Evolutionary conservation across 2,113 vertebrate species (phyloP).

Genomic region (Nesospiza acunhae): DNA sequence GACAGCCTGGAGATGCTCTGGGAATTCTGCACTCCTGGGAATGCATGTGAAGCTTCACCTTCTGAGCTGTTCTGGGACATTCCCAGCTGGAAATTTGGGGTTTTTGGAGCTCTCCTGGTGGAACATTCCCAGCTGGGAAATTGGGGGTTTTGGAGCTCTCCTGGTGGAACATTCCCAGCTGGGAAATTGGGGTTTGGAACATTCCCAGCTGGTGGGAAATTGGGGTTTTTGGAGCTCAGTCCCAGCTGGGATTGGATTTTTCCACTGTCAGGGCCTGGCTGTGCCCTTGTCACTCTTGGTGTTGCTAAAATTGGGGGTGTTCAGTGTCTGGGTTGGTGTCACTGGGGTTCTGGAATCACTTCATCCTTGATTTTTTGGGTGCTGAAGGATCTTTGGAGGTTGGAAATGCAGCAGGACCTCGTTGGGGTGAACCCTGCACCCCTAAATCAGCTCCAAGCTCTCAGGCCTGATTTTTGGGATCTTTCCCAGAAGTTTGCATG

Average conservation of each 20-base stretch:
- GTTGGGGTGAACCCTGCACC: rapidly evolving
- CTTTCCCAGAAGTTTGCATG: not conserved
- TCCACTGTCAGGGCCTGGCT: rapidly evolving
- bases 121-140: not conserved
- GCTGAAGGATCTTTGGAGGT: not conserved
- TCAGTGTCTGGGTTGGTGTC: rapidly evolving
- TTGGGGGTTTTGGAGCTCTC: rapidly evolving
- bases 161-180: rapidly evolving
- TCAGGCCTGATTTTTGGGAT: not conserved
- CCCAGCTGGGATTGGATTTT: not conserved
- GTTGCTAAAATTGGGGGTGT: rapidly evolving
- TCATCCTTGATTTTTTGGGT: rapidly evolving
- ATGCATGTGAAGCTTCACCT: rapidly evolving
- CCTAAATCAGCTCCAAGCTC: not conserved
- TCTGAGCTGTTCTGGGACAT: rapidly evolving
- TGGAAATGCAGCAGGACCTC: rapidly evolving
- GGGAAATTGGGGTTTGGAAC: not conserved
- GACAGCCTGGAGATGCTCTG: not conserved
- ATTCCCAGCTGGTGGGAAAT: not conserved
- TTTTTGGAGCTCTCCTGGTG: not conserved
- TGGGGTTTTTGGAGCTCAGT: too few relatives aligned
- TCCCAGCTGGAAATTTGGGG: rapidly evolving
- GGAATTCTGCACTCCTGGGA: not conserved
- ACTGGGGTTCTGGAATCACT: not conserved
- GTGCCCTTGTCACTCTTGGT: rapidly evolving